phyloP scores from a whole-genome alignment of 2,113 vertebrate species.

The Carlito syrichta region DNA sequence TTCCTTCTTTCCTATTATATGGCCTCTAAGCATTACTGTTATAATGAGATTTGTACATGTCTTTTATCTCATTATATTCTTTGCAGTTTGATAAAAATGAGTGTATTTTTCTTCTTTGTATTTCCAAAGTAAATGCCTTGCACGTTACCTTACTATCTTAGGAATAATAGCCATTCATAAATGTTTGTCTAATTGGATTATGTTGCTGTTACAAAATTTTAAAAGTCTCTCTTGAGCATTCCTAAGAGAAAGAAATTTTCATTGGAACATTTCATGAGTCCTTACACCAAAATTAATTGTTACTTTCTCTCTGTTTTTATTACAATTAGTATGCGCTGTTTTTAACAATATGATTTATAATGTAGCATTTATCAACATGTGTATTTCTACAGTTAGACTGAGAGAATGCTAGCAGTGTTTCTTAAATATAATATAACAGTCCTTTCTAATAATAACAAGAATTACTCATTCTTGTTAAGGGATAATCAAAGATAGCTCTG shows the following conservation, averaged over 20 bases:
- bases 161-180: neutral
- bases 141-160: neutral
- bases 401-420: neutral
- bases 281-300: slow-evolving; percentile 38
- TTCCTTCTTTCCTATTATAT: neutral
- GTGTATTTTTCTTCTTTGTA: neutral
- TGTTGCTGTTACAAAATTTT: neutral
- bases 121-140: neutral
- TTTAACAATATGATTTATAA: neutral
- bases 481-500: neutral
- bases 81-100: neutral
- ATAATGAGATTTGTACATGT: neutral
- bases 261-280: neutral
- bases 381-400: neutral
- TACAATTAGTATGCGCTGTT: neutral
- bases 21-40: neutral
- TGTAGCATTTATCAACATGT: neutral
- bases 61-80: neutral
- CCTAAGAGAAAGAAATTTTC: neutral
- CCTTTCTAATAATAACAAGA: too few relatives aligned
- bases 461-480: neutral
- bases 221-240: slow-evolving; percentile 27
- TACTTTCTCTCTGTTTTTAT: neutral
- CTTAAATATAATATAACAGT: neutral
- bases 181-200: slow-evolving; percentile 37